phyloP scores from a whole-genome alignment of 2,797 vertebrate species.

The Sebastes matsubarae region DNA sequence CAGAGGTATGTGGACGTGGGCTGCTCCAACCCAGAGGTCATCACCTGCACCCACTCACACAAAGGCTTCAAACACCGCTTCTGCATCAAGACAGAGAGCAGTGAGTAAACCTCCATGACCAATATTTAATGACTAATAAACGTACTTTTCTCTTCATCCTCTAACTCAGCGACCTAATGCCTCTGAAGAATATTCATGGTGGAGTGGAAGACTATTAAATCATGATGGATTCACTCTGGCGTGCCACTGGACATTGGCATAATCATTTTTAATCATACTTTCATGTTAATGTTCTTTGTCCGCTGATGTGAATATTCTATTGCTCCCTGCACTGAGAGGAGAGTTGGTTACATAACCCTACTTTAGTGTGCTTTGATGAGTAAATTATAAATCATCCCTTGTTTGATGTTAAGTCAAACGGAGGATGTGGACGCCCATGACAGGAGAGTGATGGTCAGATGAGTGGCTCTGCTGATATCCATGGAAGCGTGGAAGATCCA shows the following conservation, averaged over 20 bases:
- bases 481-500: constrained; percentile 59
- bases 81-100: constrained; percentile 88
- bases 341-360: constrained; percentile 57
- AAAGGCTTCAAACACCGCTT: constrained; percentile 88
- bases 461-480: constrained; percentile 60
- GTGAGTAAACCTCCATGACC: constrained; percentile 70
- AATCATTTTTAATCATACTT: constrained; percentile 67
- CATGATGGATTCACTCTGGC: constrained; percentile 47
- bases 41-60: constrained; percentile 89
- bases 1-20: constrained; percentile 89
- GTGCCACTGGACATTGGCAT: constrained; percentile 43
- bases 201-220: constrained; percentile 38
- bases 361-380: constrained; percentile 61
- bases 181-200: constrained; percentile 35
- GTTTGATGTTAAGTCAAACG: constrained; percentile 62
- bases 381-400: constrained; percentile 62
- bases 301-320: constrained; percentile 56
- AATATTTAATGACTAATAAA: neutral
- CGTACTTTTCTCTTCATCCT: neutral
- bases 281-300: constrained; percentile 56
- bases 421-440: constrained; percentile 51
- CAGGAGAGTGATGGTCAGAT: constrained; percentile 56
- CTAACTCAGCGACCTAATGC: constrained; percentile 12
- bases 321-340: constrained; percentile 29
- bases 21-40: constrained; percentile 90